These are phyloP conservation scores for Hydropotes inermis DNA, from an alignment of 2,113 vertebrate genomes.

Conservation along the genomic window DNA sequence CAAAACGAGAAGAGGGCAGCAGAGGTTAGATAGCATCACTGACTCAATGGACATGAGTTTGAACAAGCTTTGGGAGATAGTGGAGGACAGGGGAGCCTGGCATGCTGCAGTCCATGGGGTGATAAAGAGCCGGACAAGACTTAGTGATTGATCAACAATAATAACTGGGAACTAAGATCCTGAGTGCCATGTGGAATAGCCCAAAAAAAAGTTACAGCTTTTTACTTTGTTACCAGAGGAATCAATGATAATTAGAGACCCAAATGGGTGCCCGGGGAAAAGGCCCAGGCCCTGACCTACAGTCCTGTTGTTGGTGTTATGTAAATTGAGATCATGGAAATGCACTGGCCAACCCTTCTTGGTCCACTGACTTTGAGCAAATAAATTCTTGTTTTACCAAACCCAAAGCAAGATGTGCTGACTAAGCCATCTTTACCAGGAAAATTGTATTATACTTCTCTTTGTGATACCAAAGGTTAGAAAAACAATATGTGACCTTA, in stretches of 20 bases:
- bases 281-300: not conserved
- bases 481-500: constrained; percentile 12
- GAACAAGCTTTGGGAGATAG: not conserved
- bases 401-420: constrained; percentile 50
- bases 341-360: not conserved
- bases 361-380: constrained; percentile 51
- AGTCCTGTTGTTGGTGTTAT: not conserved
- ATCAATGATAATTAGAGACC: not conserved
- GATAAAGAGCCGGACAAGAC: not conserved
- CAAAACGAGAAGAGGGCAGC: not conserved
- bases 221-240: not conserved
- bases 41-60: not conserved
- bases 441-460: constrained; percentile 40
- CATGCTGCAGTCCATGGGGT: not conserved
- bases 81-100: not conserved
- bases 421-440: constrained; percentile 17
- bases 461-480: constrained; percentile 16
- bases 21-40: not conserved
- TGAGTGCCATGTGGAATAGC: not conserved
- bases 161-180: not conserved
- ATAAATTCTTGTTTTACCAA: constrained; percentile 40
- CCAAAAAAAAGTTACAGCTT: accelerated
- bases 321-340: not conserved
- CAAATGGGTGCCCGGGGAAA: not conserved
- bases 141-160: too few species aligned